These are phyloP conservation scores for Agelaius phoeniceus DNA, from an alignment of 2,113 vertebrate genomes.

Conservation along the genomic window DNA sequence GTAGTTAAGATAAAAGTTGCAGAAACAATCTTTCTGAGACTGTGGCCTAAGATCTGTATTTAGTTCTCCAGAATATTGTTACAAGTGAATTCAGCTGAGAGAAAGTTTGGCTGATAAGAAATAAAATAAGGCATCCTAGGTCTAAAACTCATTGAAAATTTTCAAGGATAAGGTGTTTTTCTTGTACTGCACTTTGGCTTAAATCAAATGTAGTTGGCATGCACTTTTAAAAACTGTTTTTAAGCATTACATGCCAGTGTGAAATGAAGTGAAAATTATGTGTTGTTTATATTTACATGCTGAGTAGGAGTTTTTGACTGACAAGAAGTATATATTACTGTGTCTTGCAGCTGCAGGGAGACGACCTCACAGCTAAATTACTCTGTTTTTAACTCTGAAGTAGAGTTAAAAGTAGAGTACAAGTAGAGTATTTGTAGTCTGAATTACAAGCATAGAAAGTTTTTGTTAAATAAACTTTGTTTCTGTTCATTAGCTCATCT, in stretches of 20 bases:
- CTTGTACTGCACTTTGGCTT: background rate
- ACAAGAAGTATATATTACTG: conserved; percentile 7
- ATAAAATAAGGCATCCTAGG: background rate
- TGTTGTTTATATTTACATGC: conserved; percentile 51
- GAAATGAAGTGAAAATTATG: conserved; percentile 42
- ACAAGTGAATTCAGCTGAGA: background rate
- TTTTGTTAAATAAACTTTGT: conserved; percentile 2
- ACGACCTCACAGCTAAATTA: background rate
- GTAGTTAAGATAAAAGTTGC: background rate
- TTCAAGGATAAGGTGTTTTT: background rate
- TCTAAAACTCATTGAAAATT: background rate
- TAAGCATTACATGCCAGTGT: background rate
- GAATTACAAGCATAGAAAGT: background rate
- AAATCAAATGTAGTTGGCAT: conserved; percentile 13
- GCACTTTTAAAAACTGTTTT: conserved; percentile 24
- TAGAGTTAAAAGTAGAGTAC: background rate
- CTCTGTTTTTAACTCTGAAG: conserved; percentile 8
- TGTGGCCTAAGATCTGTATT: background rate
- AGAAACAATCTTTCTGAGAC: background rate
- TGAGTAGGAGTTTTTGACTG: conserved; percentile 35
- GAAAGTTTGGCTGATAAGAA: background rate
- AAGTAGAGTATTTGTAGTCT: background rate
- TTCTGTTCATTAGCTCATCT: background rate
- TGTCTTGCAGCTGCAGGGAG: background rate
- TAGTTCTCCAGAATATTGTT: background rate